These are phyloP conservation scores for Corella eumyota DNA, from an alignment of 23 tunicate species.

Conservation along the genomic window DNA sequence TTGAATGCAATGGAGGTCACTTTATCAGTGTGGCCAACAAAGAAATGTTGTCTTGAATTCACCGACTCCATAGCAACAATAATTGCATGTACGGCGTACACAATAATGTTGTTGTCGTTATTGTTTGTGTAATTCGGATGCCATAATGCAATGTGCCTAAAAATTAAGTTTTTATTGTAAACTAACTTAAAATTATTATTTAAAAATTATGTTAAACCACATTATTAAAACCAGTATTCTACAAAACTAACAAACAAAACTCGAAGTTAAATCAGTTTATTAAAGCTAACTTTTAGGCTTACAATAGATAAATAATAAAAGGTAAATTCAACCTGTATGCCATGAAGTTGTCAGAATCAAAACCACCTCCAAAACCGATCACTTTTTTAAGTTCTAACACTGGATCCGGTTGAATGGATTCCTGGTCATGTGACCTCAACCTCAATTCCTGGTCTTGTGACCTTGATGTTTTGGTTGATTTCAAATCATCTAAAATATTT, in stretches of 20 bases:
- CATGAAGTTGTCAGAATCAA: too few species aligned
- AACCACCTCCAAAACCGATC: conserved; percentile 72
- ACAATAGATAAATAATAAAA: too few species aligned
- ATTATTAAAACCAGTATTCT: too few species aligned
- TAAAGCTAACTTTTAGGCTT: too few species aligned
- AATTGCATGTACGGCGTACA: conserved; percentile 79
- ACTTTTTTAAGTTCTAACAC: conserved; percentile 39
- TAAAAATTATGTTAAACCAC: too few species aligned
- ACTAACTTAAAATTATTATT: too few species aligned
- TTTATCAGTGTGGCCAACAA: conserved; percentile 74
- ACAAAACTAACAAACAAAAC: too few species aligned
- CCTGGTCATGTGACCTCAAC: conserved; percentile 13
- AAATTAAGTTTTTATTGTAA: background rate
- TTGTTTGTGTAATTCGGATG: conserved; percentile 33
- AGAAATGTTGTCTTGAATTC: conserved; percentile 59
- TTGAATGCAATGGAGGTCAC: conserved; percentile 66
- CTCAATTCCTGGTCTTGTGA: too few species aligned
- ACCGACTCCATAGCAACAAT: conserved; percentile 74
- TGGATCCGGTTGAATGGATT: conserved; percentile 46
- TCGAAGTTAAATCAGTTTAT: too few species aligned
- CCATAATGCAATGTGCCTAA: conserved; percentile 56
- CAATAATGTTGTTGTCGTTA: conserved; percentile 56
- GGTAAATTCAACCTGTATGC: too few species aligned
- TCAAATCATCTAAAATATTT: too few species aligned
- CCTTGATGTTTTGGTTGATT: too few species aligned